Conservation (phyloP, 2,797 vertebrate species). For the Eidolon dupreanum region DNA sequence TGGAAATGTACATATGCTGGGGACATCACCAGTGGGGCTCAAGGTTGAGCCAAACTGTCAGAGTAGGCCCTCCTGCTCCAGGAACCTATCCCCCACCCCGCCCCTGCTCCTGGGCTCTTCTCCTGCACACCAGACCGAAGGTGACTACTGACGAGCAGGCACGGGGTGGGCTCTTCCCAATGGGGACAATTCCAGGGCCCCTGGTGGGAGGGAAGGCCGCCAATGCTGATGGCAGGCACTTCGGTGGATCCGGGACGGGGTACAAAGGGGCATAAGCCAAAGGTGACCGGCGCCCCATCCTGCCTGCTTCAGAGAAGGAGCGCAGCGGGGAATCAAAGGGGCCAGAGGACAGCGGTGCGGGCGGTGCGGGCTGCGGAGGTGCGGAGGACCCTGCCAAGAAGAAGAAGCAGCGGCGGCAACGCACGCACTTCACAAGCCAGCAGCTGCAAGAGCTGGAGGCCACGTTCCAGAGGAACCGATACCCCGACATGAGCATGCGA, state of each 20-base stretch:
- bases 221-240: not conserved
- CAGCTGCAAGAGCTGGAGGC: constrained; percentile 93
- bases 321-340: constrained; percentile 90
- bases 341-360: constrained; percentile 91
- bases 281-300: constrained; percentile 56
- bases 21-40: not conserved
- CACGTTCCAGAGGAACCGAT: constrained; percentile 93
- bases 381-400: constrained; percentile 94
- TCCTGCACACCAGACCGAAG: not conserved
- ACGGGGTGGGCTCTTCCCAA: not conserved
- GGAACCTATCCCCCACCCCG: not conserved
- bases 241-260: constrained; percentile 73
- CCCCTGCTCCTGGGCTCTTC: not conserved
- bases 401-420: constrained; percentile 91
- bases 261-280: not conserved
- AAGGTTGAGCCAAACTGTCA: not conserved
- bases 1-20: not conserved
- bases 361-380: constrained; percentile 87
- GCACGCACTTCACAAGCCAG: constrained; percentile 94
- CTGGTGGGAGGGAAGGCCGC: constrained; percentile 7
- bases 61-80: constrained; percentile 11
- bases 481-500: constrained; percentile 93
- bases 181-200: not conserved
- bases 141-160: not conserved
- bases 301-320: constrained; percentile 91